phyloP scores from a whole-genome alignment of 1,140 invertebrate genomes.

The Leguminivora glycinivorella region DNA sequence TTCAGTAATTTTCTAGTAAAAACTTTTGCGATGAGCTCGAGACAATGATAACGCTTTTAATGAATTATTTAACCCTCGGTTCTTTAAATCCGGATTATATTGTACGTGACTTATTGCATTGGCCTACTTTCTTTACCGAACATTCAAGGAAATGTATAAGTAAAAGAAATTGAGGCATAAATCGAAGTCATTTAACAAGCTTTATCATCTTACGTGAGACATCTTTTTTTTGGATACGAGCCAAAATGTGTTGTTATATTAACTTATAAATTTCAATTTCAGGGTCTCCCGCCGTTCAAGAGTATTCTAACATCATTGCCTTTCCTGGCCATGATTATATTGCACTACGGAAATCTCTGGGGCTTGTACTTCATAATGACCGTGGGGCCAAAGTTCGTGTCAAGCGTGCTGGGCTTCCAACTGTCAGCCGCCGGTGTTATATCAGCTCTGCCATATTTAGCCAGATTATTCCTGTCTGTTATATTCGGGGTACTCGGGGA shows the following conservation, averaged over 20 bases:
- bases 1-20: too few species aligned
- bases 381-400: constrained; percentile 93
- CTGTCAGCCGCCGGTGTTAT: constrained; percentile 86
- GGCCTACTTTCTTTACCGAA: neutral
- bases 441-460: constrained; percentile 85
- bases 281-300: constrained; percentile 80
- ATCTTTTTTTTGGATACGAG: constrained; percentile 1
- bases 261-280: constrained; percentile 41
- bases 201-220: neutral
- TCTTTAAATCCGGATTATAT: constrained; percentile 28
- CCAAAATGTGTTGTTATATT: constrained; percentile 4
- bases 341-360: constrained; percentile 89
- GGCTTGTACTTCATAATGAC: constrained; percentile 91
- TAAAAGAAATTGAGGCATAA: neutral
- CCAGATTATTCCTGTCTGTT: constrained; percentile 82
- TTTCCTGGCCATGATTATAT: constrained; percentile 82
- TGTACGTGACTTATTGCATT: neutral
- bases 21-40: too few species aligned
- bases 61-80: constrained; percentile 25
- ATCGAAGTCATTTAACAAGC: neutral
- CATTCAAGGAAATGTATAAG: neutral
- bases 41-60: too few species aligned
- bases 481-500: constrained; percentile 85
- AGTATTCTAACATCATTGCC: constrained; percentile 82
- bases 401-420: constrained; percentile 89